Percentiles rank a stretch among this genome's conserved stretches.
These are phyloP conservation scores for Thamnophis elegans DNA, from an alignment of 2,797 vertebrate species.

Conservation along the genomic window DNA sequence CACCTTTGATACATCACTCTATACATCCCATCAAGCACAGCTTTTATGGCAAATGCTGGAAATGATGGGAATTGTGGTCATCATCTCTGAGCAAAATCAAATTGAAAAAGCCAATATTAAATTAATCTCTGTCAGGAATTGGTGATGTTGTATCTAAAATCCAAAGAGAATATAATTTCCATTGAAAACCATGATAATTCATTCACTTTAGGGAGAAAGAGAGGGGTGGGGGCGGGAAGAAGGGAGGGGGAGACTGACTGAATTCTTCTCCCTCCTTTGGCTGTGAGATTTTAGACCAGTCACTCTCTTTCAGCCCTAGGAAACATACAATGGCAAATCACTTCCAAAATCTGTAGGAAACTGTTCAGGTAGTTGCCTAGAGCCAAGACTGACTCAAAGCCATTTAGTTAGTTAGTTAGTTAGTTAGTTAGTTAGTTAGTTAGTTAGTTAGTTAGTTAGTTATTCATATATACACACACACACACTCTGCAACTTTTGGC, in stretches of 20 bases:
- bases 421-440: too few relatives aligned
- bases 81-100: background rate
- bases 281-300: background rate
- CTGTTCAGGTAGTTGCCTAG: background rate
- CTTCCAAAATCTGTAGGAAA: background rate
- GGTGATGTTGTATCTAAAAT: background rate
- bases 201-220: too few relatives aligned
- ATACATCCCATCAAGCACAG: background rate
- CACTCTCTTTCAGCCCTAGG: background rate
- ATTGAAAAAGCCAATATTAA: background rate
- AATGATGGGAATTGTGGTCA: background rate
- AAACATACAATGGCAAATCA: background rate
- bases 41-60: background rate
- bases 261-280: background rate
- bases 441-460: too few relatives aligned
- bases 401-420: too few relatives aligned
- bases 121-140: background rate
- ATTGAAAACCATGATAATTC: background rate
- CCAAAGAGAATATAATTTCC: background rate
- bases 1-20: background rate
- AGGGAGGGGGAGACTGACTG: background rate
- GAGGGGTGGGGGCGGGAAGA: too few relatives aligned
- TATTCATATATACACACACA: background rate
- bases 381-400: background rate
- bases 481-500: background rate